phyloP scores from a whole-genome alignment of 37 sponge, comb jelly and placozoan genomes.

The Theonella swinhoei region DNA sequence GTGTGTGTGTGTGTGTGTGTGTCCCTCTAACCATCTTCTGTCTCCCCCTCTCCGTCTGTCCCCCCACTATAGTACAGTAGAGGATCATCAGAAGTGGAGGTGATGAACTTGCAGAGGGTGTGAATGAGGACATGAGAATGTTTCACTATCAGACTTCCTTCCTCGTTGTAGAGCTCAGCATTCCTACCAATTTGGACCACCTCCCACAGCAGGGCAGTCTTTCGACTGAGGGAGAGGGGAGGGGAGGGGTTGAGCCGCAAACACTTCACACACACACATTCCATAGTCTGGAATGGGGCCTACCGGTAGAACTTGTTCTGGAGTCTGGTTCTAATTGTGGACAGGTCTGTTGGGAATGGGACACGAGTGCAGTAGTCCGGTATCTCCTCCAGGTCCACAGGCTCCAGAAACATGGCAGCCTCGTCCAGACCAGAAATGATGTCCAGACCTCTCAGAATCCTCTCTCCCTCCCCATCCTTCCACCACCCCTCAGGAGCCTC shows the following conservation, averaged over 20 bases:
- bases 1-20: not conserved
- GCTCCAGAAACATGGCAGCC: conserved; percentile 60
- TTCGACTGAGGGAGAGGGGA: conserved; percentile 40
- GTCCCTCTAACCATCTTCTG: not conserved
- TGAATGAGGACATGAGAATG: conserved; percentile 44
- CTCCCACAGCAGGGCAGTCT: conserved; percentile 78
- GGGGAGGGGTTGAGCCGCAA: too few species aligned
- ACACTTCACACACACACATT: not conserved
- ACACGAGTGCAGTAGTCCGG: conserved; percentile 62
- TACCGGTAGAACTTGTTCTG: conserved; percentile 73
- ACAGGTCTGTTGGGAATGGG: conserved; percentile 73
- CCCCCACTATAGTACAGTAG: not conserved
- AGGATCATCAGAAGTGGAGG: conserved; percentile 7
- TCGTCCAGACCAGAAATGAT: conserved; percentile 43
- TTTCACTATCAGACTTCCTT: conserved; percentile 75
- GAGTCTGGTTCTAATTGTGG: conserved; percentile 61
- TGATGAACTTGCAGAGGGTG: conserved; percentile 65
- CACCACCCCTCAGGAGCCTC: too few species aligned
- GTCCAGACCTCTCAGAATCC: conserved; percentile 67
- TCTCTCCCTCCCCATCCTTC: conserved; percentile 39
- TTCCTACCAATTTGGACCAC: conserved; percentile 56
- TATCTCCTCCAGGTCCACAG: conserved; percentile 71
- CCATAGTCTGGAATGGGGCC: not conserved
- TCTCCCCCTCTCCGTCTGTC: not conserved
- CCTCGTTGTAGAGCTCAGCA: conserved; percentile 70